A percentile compares a stretch with the other conserved stretches of the same genome.
Conservation (phyloP, 2,797 vertebrate genomes). For the Bradypodion pumilum region DNA sequence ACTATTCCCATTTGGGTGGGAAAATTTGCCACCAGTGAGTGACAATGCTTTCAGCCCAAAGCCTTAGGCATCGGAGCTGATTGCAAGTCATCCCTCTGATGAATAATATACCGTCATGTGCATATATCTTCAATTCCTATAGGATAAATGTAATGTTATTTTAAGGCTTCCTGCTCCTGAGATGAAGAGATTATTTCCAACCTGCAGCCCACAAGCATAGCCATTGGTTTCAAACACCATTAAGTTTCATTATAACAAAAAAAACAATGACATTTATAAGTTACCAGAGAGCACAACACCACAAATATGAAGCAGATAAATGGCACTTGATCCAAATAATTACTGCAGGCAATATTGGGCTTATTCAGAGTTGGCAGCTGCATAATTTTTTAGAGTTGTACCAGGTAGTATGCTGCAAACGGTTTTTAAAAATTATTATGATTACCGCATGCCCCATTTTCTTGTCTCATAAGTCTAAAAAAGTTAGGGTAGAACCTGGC, state of each 20-base stretch:
- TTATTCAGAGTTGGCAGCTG: conserved; percentile 77
- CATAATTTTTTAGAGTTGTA: conserved; percentile 77
- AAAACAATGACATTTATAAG: conserved; percentile 81
- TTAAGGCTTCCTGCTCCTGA: conserved; percentile 69
- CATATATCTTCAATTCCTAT: conserved; percentile 65
- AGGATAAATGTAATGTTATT: conserved; percentile 70
- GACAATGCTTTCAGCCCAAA: conserved; percentile 50
- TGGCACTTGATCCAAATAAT: conserved; percentile 82
- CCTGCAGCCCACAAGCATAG: conserved; percentile 68
- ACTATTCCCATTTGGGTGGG: conserved; percentile 42
- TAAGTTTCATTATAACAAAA: conserved; percentile 84
- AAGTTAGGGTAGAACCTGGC: conserved; percentile 52
- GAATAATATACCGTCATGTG: conserved; percentile 52
- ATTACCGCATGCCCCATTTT: conserved; percentile 65
- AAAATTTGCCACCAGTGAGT: conserved; percentile 49
- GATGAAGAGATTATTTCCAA: conserved; percentile 77
- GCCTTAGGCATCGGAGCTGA: conserved; percentile 43
- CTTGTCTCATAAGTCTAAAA: conserved; percentile 49
- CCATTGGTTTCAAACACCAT: conserved; percentile 74
- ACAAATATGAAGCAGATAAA: conserved; percentile 82
- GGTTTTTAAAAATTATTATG: conserved; percentile 64
- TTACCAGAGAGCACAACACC: conserved; percentile 77
- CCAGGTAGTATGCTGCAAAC: conserved; percentile 64
- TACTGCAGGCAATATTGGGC: conserved; percentile 80
- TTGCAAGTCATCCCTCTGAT: conserved; percentile 58